Percentiles rank a stretch among this genome's conserved stretches.
Evolutionary conservation across 2,797 vertebrate genomes (phyloP).

Genomic region (Harpagifer antarcticus): DNA sequence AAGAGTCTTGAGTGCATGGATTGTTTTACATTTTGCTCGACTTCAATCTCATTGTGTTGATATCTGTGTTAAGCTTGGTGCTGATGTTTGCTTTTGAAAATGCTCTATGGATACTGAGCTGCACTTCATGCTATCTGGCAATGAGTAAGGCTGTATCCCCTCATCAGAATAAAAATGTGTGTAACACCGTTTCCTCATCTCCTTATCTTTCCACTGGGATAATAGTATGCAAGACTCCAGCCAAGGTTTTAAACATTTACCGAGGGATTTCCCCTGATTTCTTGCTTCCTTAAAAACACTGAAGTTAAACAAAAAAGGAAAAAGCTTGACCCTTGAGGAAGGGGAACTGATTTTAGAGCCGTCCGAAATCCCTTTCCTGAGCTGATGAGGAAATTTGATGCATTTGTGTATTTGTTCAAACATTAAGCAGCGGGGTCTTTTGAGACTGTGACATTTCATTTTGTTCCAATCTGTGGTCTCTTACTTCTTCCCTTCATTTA

Average conservation of each 20-base stretch:
- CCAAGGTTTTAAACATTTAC: background rate
- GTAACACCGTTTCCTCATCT: slow-evolving; percentile 15
- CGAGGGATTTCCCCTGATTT: background rate
- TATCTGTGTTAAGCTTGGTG: background rate
- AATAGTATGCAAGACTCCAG: background rate
- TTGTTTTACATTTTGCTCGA: background rate
- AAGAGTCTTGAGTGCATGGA: background rate
- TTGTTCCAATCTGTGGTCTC: background rate
- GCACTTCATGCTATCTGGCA: slow-evolving; percentile 2
- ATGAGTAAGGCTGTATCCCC: background rate
- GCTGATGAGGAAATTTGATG: slow-evolving; percentile 5
- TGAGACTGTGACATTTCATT: background rate
- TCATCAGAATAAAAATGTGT: slow-evolving; percentile 22
- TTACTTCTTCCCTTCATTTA: background rate
- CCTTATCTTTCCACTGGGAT: background rate
- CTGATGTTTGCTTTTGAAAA: background rate
- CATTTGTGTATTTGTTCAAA: background rate
- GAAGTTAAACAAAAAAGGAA: background rate
- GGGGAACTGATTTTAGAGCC: slow-evolving; percentile 14
- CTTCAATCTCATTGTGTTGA: background rate
- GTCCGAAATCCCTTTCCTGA: slow-evolving; percentile 6
- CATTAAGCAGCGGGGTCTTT: background rate
- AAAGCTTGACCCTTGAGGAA: background rate
- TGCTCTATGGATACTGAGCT: background rate
- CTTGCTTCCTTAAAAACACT: background rate